Conservation (phyloP, 2,113 vertebrate species). For the Petrocephalus microphthalmus region DNA sequence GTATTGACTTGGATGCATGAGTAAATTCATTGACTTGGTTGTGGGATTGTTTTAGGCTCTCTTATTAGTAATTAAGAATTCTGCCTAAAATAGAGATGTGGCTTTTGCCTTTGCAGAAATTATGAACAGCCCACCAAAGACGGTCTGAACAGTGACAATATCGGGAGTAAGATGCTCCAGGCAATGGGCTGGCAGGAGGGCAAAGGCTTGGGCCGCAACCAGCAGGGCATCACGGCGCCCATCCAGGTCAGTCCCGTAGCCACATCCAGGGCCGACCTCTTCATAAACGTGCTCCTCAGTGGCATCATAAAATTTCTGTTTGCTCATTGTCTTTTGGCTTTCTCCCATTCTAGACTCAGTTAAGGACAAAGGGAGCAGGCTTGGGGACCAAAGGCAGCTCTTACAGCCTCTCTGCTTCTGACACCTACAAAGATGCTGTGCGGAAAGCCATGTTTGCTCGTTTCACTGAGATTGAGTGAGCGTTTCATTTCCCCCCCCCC, state of each 20-base stretch:
- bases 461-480: slow-evolving; percentile 92
- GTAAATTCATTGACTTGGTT: neutral
- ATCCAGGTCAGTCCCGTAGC: slow-evolving; percentile 73
- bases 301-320: neutral
- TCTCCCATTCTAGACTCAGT: slow-evolving; percentile 71
- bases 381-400: slow-evolving; percentile 90
- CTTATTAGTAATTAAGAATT: neutral
- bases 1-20: neutral
- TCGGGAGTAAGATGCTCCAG: slow-evolving; percentile 98
- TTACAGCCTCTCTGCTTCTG: slow-evolving; percentile 81
- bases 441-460: slow-evolving; percentile 98
- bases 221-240: slow-evolving; percentile 93
- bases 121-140: slow-evolving; percentile 98
- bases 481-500: too few species aligned
- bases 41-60: neutral
- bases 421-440: slow-evolving; percentile 94
- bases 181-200: slow-evolving; percentile 99
- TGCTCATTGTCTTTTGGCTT: neutral
- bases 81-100: neutral
- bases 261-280: neutral
- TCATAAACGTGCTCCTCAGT: neutral
- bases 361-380: slow-evolving; percentile 87
- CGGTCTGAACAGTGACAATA: slow-evolving; percentile 93
- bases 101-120: slow-evolving; percentile 63
- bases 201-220: slow-evolving; percentile 88